Evolutionary conservation across 2,797 vertebrate genomes (phyloP), one percentile per base, ranked within the genome.

Genomic region (Syncerus caffer): DNA sequence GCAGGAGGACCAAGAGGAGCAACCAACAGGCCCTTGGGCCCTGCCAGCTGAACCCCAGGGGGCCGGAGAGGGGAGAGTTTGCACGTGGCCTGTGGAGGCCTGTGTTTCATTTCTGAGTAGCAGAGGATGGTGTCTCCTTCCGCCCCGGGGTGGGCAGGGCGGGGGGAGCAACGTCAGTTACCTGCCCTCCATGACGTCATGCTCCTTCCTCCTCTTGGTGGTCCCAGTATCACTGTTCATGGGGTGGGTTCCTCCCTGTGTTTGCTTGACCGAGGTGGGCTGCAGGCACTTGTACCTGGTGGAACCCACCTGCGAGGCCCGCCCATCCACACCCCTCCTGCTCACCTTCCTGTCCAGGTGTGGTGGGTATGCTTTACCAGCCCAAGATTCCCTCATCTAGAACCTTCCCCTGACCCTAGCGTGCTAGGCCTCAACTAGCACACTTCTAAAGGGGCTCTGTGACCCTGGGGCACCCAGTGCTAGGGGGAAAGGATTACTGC

Each of bases 1-100:
- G 90, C 97, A 94, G 97, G 92, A 87, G 92, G 64, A 25, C 55
- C n/a, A 23, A 85, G 76, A 83, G 86, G 93, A 95, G 57, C 62
- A 97, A 53, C 96, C 89, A 45, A n/a, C 89, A 31, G 45, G 45
- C 64, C 95, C 29, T n/a, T 64, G 45, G 97, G 86, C 47, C 58
- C n/a, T 21, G 87, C 45, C 58, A 79, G 90, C 93, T 34, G 83
- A 92, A 93, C 86, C 0, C 76, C 19, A 6, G 19, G 47, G 38
- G 8, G 27, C 1, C 3, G 11, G 57, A 29, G 17, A 84, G 78
- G 45, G 71, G 95, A 90, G 85, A 78, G 71, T 53, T 91, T 89
- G 47, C 8, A 90, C 47, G 38, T 50, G 55, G 10, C 15, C 47
- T 96, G 50, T 93, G 64, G 94, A 92, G 90, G 57, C 47, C 47